Conservation (phyloP, 2,888 invertebrate species). For the Pristionchus exspectatus region DNA sequence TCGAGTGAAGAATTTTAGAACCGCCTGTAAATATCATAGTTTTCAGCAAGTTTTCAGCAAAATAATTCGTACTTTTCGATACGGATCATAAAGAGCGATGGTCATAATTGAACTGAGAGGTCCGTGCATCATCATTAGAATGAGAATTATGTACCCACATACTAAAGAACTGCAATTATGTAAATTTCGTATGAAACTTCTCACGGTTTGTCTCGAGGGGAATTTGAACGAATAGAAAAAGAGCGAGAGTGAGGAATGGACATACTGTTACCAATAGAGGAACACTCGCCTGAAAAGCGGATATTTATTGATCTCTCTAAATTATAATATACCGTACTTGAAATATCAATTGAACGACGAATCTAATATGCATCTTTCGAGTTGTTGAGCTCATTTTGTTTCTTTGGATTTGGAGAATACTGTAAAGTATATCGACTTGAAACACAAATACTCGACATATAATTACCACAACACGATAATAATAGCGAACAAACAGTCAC, state of each 20-base stretch:
- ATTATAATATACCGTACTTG: not conserved
- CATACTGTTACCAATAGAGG: not conserved
- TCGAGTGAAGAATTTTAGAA: not conserved
- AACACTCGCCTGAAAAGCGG: not conserved
- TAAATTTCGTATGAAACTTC: not conserved
- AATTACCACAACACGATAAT: not conserved
- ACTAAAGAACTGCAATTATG: not conserved
- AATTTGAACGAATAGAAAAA: not conserved
- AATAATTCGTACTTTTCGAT: not conserved
- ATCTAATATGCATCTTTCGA: not conserved
- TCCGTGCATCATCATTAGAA: slow-evolving; percentile 9
- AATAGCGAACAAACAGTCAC: not conserved
- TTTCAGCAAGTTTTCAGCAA: not conserved
- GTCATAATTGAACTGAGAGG: slow-evolving; percentile 16
- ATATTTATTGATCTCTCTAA: too few species aligned
- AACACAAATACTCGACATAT: not conserved
- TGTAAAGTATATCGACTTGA: not conserved
- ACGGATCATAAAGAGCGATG: not conserved
- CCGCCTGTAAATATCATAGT: not conserved
- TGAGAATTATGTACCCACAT: not conserved
- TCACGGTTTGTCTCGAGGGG: slow-evolving; percentile 2
- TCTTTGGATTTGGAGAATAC: not conserved
- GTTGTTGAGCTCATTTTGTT: not conserved
- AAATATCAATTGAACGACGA: not conserved
- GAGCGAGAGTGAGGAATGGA: not conserved